These are phyloP conservation scores for Phortica variegata DNA, from an alignment of 1,140 invertebrate genomes.

Conservation along the genomic window DNA sequence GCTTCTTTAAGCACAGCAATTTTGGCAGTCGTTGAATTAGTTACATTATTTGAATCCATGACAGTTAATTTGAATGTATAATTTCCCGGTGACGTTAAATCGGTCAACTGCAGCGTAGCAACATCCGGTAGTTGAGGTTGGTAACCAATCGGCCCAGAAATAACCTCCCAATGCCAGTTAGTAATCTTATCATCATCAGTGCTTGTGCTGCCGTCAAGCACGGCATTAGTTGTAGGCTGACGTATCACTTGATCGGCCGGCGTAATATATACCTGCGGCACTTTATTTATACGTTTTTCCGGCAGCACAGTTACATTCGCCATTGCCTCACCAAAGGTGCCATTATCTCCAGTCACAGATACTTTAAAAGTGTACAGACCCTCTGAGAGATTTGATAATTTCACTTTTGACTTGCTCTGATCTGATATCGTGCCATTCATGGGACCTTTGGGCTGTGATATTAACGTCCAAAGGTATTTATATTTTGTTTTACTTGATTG, in stretches of 20 bases:
- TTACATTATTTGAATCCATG: constrained; percentile 85
- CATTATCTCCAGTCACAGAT: constrained; percentile 68
- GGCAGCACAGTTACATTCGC: constrained; percentile 92
- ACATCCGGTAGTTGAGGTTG: constrained; percentile 75
- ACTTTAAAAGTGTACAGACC: constrained; percentile 90
- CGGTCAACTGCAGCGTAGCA: constrained; percentile 80
- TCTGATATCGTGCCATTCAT: constrained; percentile 77
- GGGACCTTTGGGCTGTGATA: constrained; percentile 78
- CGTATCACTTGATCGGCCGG: constrained; percentile 83
- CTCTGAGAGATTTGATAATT: constrained; percentile 75
- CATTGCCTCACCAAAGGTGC: constrained; percentile 78
- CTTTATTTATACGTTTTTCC: constrained; percentile 80
- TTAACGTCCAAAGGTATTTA: constrained; percentile 84
- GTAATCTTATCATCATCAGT: constrained; percentile 81
- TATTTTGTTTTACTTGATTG: constrained; percentile 72
- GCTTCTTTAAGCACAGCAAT: constrained; percentile 88
- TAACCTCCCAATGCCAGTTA: constrained; percentile 88
- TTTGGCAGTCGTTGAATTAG: constrained; percentile 83
- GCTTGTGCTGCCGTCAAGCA: constrained; percentile 77
- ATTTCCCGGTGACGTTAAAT: constrained; percentile 81
- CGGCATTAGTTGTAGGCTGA: constrained; percentile 83
- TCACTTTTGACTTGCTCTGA: constrained; percentile 78
- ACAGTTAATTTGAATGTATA: constrained; percentile 93
- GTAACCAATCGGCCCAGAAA: constrained; percentile 82
- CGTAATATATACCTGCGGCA: constrained; percentile 83